These are phyloP conservation scores for Alligator sinensis DNA, from an alignment of 2,113 vertebrate genomes.

Conservation along the genomic window DNA sequence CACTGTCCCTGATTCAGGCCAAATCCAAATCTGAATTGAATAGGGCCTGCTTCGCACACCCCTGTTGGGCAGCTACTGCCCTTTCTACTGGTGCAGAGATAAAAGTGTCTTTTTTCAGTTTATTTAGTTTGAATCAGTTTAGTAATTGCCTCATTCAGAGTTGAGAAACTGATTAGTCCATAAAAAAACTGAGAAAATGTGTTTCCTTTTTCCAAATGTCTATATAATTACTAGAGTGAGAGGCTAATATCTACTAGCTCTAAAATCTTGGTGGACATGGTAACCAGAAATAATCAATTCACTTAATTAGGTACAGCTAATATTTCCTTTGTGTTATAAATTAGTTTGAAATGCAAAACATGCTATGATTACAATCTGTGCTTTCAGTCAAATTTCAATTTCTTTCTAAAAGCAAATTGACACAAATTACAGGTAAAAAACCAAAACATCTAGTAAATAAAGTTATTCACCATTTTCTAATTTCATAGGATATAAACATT, in stretches of 20 bases:
- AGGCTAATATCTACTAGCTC: slow-evolving; percentile 7
- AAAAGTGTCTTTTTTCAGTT: slow-evolving; percentile 26
- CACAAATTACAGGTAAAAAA: not conserved
- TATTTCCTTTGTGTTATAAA: not conserved
- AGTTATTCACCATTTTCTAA: not conserved
- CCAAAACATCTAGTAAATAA: not conserved
- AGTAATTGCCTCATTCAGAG: slow-evolving; percentile 28
- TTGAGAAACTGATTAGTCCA: slow-evolving; percentile 2
- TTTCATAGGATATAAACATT: not conserved
- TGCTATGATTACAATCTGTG: too few relatives aligned
- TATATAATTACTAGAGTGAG: not conserved
- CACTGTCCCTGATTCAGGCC: too few relatives aligned
- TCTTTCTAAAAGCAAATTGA: not conserved
- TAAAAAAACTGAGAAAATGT: slow-evolving; percentile 26
- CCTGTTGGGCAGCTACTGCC: not conserved
- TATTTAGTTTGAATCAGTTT: slow-evolving; percentile 17
- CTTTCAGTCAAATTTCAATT: not conserved
- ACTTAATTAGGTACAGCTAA: not conserved
- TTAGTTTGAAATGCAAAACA: not conserved
- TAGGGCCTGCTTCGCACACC: too few relatives aligned
- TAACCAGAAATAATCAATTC: not conserved
- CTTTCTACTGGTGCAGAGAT: slow-evolving; percentile 11
- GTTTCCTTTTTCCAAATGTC: not conserved
- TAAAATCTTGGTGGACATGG: not conserved
- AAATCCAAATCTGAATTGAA: too few relatives aligned